Percentiles rank a stretch among this genome's conserved stretches.
Conservation (phyloP, 2,797 vertebrate genomes). For the Enteromius mattozi region DNA sequence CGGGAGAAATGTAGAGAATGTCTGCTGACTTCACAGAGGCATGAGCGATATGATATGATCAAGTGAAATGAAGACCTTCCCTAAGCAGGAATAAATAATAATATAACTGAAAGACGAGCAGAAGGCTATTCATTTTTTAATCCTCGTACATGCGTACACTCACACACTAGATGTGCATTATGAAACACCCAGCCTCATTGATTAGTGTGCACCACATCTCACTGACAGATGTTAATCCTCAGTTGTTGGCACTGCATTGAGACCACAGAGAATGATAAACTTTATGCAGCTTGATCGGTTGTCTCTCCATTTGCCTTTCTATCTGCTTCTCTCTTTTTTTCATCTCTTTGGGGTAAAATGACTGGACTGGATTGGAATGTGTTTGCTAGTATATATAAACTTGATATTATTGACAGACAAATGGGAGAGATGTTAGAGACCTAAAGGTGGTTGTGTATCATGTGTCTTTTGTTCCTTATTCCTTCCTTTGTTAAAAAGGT, state of each 20-base stretch:
- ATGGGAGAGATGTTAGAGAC: background rate
- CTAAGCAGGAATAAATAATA: conserved; percentile 16
- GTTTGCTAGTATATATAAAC: conserved; percentile 25
- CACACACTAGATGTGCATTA: background rate
- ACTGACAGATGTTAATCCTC: conserved; percentile 42
- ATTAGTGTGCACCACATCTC: conserved; percentile 21
- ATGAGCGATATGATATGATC: conserved; percentile 36
- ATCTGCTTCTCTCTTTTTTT: background rate
- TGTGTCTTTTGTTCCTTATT: conserved; percentile 10
- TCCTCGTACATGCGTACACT: background rate
- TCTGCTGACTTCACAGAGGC: conserved; percentile 18
- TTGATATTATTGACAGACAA: background rate
- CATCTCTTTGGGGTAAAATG: background rate
- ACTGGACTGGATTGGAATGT: conserved; percentile 22
- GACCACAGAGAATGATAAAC: conserved; percentile 24
- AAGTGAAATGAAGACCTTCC: conserved; percentile 7
- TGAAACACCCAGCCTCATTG: conserved; percentile 19
- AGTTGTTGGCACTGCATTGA: conserved; percentile 17
- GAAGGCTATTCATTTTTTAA: conserved; percentile 12
- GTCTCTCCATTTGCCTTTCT: background rate
- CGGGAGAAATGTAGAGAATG: conserved; percentile 15
- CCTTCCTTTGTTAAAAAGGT: conserved; percentile 22
- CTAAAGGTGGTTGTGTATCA: background rate
- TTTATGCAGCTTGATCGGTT: conserved; percentile 30
- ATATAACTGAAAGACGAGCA: conserved; percentile 16